Evolutionary conservation across 1,140 invertebrate genomes (phyloP), one percentile per base, ranked within the genome.

Genomic region (Sminthurides bifidus): DNA sequence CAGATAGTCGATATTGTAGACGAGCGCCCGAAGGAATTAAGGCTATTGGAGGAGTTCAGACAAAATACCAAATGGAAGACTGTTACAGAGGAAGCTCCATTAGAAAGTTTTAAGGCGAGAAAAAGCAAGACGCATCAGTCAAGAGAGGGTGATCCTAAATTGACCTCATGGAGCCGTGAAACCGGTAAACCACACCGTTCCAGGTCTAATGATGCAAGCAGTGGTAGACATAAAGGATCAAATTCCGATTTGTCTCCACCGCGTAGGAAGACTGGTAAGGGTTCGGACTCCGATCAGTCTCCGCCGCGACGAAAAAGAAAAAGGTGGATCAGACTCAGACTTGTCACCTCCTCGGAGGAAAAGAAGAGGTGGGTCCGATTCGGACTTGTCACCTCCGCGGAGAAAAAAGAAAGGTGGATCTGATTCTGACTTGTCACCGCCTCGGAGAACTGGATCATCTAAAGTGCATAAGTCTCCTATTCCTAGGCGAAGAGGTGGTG

Each of bases 1-100:
- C 83, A 87, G 69, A 82, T 94, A 62, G 89, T 84, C n/a, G 89
- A 83, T 30, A 78, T 94, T 57, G 79, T 92, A 43, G 91, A 94
- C 71, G 90, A 94, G 41, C 75, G 86, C 63, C 84, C 82, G 15
- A 77, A 78, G 27, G 78, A 83, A 63, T 69, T 87, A 1, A 75
- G 74, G 65, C 71, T 77, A 63, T 66, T 79, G 58, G 76, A 87
- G 73, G 71, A 80, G 41, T 81, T 79, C 63, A 73, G 76, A 56
- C 73, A 70, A 52, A 75, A 71, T 50, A 77, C 77, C 54, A 80
- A 82, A 66, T 90, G 87, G 86, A 82, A 81, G 73, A 76, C 81
- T 51, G 71, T 69, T 3, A 68, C 72, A 31, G 44, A 49, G 52
- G 68, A 74, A 41, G 68, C 68, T 21, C 69, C 69, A 41, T 69